Percentiles rank a stretch among this genome's conserved stretches.
Conservation (phyloP, 2,113 vertebrate species). For the Turdus rufiventris region DNA sequence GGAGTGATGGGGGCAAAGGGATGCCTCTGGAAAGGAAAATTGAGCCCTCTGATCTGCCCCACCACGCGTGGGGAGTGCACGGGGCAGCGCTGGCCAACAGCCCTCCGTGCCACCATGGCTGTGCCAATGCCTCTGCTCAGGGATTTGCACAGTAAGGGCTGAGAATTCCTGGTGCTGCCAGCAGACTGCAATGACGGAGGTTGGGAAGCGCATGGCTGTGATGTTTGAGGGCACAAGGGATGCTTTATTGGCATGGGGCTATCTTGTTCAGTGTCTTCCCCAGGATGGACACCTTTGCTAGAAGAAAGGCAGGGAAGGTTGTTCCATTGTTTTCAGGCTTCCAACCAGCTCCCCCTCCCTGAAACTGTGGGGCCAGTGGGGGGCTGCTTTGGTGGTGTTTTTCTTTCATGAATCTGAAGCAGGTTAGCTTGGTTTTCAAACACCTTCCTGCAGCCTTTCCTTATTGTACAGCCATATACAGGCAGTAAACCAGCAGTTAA, state of each 20-base stretch:
- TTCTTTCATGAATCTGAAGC: background rate
- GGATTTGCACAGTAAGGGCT: background rate
- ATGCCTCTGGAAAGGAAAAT: background rate
- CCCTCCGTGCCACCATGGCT: fast-evolving
- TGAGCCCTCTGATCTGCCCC: background rate
- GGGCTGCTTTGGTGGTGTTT: background rate
- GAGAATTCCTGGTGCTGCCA: background rate
- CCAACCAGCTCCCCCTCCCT: background rate
- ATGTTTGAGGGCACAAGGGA: background rate
- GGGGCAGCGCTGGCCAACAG: fast-evolving
- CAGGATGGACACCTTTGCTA: background rate
- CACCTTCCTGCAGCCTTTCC: background rate
- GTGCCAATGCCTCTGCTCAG: background rate
- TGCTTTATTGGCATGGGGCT: background rate
- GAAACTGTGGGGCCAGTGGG: background rate
- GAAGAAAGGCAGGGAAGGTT: background rate
- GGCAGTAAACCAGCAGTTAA: conserved; percentile 19
- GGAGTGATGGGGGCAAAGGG: background rate
- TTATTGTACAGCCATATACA: background rate
- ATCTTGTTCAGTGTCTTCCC: background rate
- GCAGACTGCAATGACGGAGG: background rate
- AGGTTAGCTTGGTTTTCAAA: background rate
- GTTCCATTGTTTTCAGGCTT: background rate
- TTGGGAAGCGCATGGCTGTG: fast-evolving
- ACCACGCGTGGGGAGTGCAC: fast-evolving